phyloP scores from a whole-genome alignment of 2,888 invertebrate genomes.

The Galerucella pusilla region DNA sequence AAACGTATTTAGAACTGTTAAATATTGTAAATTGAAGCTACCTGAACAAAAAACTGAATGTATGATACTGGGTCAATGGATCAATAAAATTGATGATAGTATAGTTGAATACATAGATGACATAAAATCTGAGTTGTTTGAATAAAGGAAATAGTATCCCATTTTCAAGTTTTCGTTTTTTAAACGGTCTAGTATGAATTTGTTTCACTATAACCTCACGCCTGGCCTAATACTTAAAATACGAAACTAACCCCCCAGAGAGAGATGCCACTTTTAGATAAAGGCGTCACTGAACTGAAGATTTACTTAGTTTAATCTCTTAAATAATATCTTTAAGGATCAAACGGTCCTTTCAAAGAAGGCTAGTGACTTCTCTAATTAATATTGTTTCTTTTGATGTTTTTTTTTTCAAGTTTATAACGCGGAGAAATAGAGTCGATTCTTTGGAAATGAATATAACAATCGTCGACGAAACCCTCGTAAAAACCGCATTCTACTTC shows the following conservation, averaged over 20 bases:
- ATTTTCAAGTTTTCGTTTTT: too few species aligned
- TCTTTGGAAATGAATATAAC: neutral
- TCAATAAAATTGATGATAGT: too few species aligned
- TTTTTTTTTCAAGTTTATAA: neutral
- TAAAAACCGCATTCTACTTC: neutral
- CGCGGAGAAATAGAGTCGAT: neutral
- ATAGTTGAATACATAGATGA: too few species aligned
- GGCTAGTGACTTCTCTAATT: constrained; percentile 15
- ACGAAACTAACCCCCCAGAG: constrained; percentile 21
- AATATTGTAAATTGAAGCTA: too few species aligned
- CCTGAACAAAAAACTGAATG: too few species aligned
- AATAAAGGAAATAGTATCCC: too few species aligned
- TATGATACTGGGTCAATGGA: too few species aligned
- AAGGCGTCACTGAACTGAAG: constrained; percentile 19
- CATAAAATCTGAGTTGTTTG: too few species aligned
- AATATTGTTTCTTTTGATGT: constrained; percentile 18
- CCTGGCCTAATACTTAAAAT: constrained; percentile 11
- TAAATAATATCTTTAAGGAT: constrained; percentile 28
- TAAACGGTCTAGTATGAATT: too few species aligned
- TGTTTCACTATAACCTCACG: neutral
- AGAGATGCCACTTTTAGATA: constrained; percentile 30
- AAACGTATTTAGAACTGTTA: too few species aligned
- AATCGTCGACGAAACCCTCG: neutral
- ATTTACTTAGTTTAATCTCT: constrained; percentile 34
- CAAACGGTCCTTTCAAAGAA: constrained; percentile 12